phyloP scores from a whole-genome alignment of 2,113 vertebrate species.

The Amia ocellicauda region DNA sequence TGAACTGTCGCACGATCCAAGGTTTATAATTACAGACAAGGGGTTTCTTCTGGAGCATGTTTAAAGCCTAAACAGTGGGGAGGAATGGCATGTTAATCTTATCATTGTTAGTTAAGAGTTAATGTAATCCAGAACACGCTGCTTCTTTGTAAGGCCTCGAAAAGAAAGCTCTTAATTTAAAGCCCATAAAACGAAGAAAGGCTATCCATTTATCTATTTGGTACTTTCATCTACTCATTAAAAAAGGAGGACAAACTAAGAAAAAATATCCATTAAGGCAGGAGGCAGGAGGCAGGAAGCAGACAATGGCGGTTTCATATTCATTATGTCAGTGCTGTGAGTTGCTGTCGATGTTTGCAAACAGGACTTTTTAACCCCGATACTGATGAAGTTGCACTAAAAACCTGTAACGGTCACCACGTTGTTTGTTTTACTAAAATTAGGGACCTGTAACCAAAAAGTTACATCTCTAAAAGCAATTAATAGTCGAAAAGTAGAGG shows the following conservation, averaged over 20 bases:
- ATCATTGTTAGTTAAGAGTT: conserved; percentile 47
- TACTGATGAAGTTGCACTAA: too few relatives aligned
- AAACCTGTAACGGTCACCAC: too few relatives aligned
- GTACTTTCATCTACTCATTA: conserved; percentile 60
- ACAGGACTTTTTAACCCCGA: too few relatives aligned
- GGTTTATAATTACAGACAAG: conserved; percentile 17
- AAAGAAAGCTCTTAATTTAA: conserved; percentile 59
- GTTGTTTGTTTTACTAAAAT: too few relatives aligned
- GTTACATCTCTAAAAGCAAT: too few relatives aligned
- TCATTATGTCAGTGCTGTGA: conserved; percentile 40
- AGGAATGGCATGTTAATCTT: conserved; percentile 42
- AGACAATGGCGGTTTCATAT: conserved; percentile 50
- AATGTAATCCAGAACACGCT: conserved; percentile 67
- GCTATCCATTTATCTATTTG: conserved; percentile 65
- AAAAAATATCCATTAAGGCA: conserved; percentile 36
- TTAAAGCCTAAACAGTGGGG: background rate
- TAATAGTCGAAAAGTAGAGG: too few relatives aligned
- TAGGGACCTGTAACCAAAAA: too few relatives aligned
- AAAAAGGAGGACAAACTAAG: conserved; percentile 52
- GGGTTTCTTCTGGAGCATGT: background rate
- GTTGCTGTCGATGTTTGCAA: too few relatives aligned
- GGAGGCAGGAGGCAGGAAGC: conserved; percentile 64
- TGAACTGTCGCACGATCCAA: conserved; percentile 8
- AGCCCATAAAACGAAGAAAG: conserved; percentile 57
- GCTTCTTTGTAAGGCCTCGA: conserved; percentile 60